Evolutionary conservation across 35 echinoderm and acorn worm genomes (phyloP), one percentile per base, ranked within the genome.

Genomic region (Ophiothrix spiculata): DNA sequence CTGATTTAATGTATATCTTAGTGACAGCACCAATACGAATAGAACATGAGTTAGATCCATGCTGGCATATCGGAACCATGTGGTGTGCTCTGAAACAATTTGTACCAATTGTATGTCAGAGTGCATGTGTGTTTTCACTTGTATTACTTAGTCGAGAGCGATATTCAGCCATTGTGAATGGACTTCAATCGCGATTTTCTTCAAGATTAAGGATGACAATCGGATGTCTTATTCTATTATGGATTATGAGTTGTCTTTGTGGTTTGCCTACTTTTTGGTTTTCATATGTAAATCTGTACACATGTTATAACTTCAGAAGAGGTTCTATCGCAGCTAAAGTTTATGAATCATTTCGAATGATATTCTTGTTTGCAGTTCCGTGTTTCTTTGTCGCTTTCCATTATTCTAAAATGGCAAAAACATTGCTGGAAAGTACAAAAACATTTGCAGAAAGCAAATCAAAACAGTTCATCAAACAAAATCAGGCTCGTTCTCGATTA

Each of bases 91-190:
- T 97, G 35, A 92, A 85, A 32, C 81, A 90, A 39, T 82, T 79
- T 73, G 39, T 83, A 35, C 90, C 78, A 21, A 32, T 90, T 33
- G 78, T 89, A 10, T 80, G 81, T 11, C 90, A 92, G 36, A 79
- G 91, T 35, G 89, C 90, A 14, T 93, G 90, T 49, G 91, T 97
- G 23, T 97, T 89, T 56, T 89, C 94, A 0, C 83, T 97, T 16
- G 87, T 88, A 31, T 90, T 91, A 29, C 60, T 92, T 14, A 97
- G 94, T 80, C 82, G 77, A 1, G 94, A 97, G 40, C 90, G 94
- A 13, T 92, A 93, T 36, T 77, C 80, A 39, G 88, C 88, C 38
- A 90, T 69, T 15, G 60, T 69, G 2, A 6, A 69, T 69, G 60
- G 60, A 15, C 23, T 69, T 15, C 60, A 69, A 28, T 69, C 60